Base-by-base conservation (phyloP, 2,888 invertebrate genomes). In the Drosophila mimetica region DNA sequence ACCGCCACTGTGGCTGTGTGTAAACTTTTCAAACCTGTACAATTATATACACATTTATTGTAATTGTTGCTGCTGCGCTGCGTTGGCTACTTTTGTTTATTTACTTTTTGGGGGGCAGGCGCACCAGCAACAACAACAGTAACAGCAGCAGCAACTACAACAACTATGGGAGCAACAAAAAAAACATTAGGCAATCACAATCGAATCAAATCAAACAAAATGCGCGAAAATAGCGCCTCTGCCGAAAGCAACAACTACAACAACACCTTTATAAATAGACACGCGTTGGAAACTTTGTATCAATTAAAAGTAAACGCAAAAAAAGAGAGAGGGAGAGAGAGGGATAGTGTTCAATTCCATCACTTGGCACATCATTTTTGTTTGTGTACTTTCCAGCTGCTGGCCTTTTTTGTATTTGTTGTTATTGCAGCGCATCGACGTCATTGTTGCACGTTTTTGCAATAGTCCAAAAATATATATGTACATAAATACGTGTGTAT, bases 391-490 rank as follows among this genome's bases (percentile, higher is more conserved):
- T 58, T 46, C 44, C 57, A 69, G 42, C 67, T 55, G 41, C 36
- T 52, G 28, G 16, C 42, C 53, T 55, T 54, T 41, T 58, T 59
- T 44, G 46, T 20, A 22, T 42, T 44, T 64, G 51, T 50, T 59
- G 46, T 6, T 59, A 69, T 41, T 75, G 60, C 61, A 61, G 50
- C 73, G 53, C 42, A 63, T 55, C 82, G 46, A 82, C 82, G 82
- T 82, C 82, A 82, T 81, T 70, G 86, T 76, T 82, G 82, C 82
- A 82, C 82, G 82, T 82, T 82, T 82, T 78, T 84, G 82, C 86
- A 81, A 86, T 86, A 81, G 72, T 64, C 80, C 42, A 71, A 76
- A 52, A 69, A 77, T 65, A 79, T 61, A 66, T 71, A 42, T 22
- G n/a, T 8, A 9, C 37, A 1, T 18, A 18, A 11, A 13, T 16